Base-by-base conservation (phyloP, 2,888 invertebrate genomes). In the Mythimna ferrago region DNA sequence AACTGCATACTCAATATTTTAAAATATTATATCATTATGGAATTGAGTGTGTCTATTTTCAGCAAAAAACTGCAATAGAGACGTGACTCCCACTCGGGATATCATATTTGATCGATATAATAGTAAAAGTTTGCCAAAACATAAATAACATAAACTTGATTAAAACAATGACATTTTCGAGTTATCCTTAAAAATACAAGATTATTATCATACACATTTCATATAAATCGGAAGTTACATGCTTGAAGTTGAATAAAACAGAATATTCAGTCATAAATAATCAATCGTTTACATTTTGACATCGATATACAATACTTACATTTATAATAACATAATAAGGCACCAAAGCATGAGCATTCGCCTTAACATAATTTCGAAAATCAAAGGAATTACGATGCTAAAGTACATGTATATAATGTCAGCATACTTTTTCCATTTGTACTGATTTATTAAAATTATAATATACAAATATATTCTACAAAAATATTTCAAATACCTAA, bases 271-370 rank as follows among this genome's bases (percentile, higher is more conserved):
- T 88, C 85, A 88, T 85, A 90, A 88, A 88, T 88, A 88, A 84
- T 82, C 66, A 81, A 86, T 82, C 66, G 67, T 75, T 82, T 83
- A 83, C 48, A 66, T 81, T 80, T 84, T 82, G 77, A 80, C 78
- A 83, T 81, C 60, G 72, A 82, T 80, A 83, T 83, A 85, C 70
- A 76, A 78, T 81, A 80, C 85, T 87, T 88, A 86, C 87, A 86
- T 86, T 85, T 75, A 74, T 73, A 75, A 77, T 83, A 81, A 88
- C 87, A 89, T 87, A 86, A 88, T 92, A 93, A 94, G 93, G 93
- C 93, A 93, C 93, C 92, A 87, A 87, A 83, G 87, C 83, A 87
- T 90, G 89, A 92, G 89, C 89, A 89, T 88, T 86, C 73, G 85
- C 89, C 87, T 89, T 85, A 67, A 82, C 48, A 82, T 74, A 81